Conservation (phyloP, 64 coral and sea anemone species). For the Stylophora pistillata region DNA sequence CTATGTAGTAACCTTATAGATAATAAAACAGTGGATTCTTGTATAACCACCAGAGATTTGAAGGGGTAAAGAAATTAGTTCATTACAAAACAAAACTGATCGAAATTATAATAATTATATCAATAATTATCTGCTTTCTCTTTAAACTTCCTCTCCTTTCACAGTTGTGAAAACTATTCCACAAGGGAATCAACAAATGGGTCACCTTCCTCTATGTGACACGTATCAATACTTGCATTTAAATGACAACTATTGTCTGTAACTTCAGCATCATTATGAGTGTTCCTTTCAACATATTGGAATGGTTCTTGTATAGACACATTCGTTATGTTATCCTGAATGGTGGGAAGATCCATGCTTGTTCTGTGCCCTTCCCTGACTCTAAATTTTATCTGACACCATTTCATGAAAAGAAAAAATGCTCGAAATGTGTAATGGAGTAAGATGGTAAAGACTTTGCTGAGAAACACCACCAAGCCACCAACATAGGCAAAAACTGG, state of each 20-base stretch:
- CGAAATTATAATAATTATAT: too few species aligned
- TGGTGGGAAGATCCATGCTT: constrained; percentile 23
- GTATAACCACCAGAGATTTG: too few species aligned
- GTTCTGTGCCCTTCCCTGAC: constrained; percentile 65
- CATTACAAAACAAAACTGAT: too few species aligned
- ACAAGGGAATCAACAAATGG: constrained; percentile 11
- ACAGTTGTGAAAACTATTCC: background rate
- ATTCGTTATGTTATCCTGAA: background rate
- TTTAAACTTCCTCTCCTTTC: too few species aligned
- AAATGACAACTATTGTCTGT: constrained; percentile 30
- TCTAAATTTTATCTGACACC: constrained; percentile 50
- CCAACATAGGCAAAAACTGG: constrained; percentile 93
- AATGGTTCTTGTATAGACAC: constrained; percentile 62
- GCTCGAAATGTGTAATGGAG: constrained; percentile 77
- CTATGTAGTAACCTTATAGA: too few species aligned
- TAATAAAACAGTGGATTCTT: too few species aligned
- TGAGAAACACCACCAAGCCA: constrained; percentile 82
- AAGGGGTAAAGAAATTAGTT: too few species aligned
- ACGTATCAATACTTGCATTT: constrained; percentile 32
- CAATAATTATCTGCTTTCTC: too few species aligned
- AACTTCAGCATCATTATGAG: background rate
- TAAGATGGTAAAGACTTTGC: constrained; percentile 72
- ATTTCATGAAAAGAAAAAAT: constrained; percentile 53
- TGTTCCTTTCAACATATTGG: constrained; percentile 58
- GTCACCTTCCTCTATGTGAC: background rate